A percentile compares a stretch with the other conserved stretches of the same genome.
phyloP scores from a whole-genome alignment of 2,113 vertebrate genomes.

The Hemicordylus capensis region DNA sequence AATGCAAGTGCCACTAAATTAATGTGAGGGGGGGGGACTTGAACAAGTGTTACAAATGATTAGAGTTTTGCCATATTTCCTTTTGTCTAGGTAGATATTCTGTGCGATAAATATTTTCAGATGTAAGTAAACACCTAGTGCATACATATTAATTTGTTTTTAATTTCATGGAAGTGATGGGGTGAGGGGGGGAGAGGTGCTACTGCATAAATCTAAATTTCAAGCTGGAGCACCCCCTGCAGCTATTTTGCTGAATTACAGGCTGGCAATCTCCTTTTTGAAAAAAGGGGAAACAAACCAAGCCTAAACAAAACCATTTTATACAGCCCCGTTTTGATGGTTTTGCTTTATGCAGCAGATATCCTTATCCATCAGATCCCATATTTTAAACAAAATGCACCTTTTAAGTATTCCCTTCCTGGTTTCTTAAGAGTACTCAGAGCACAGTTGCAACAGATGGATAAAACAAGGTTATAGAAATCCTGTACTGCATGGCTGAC shows the following conservation, averaged over 20 bases:
- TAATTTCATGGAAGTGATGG: not conserved
- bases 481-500: accelerated
- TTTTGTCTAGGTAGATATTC: constrained; percentile 61
- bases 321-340: not conserved
- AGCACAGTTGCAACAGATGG: not conserved
- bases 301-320: not conserved
- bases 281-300: accelerated
- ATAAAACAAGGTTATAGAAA: not conserved
- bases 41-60: constrained; percentile 66
- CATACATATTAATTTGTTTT: not conserved
- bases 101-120: constrained; percentile 52
- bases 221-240: constrained; percentile 54
- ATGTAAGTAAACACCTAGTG: constrained; percentile 46
- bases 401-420: not conserved
- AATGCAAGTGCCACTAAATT: constrained; percentile 64
- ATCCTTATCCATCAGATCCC: not conserved
- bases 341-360: not conserved
- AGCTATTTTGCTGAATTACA: constrained; percentile 24
- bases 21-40: constrained; percentile 49
- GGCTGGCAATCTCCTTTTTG: accelerated
- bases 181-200: not conserved
- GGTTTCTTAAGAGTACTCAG: not conserved
- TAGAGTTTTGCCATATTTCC: constrained; percentile 64
- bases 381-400: not conserved
- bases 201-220: not conserved